Evolutionary conservation across 2,888 invertebrate genomes (phyloP).

Genomic region (Latheticus oryzae): DNA sequence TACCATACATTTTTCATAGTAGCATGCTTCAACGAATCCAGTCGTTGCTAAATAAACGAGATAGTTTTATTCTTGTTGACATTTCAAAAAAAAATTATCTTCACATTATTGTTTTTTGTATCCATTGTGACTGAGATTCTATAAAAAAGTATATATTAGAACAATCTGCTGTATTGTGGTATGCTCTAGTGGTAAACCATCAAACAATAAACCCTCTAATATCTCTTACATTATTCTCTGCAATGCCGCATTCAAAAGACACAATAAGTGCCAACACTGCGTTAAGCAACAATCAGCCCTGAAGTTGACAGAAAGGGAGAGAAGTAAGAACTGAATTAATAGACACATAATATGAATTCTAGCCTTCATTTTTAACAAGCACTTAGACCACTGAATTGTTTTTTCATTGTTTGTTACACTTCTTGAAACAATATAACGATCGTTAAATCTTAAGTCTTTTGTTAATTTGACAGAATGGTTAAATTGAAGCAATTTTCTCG

Average conservation of each 20-base stretch:
- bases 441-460: too few relatives aligned
- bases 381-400: conserved; percentile 3
- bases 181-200: conserved; percentile 18
- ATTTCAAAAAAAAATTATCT: too few relatives aligned
- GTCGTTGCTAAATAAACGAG: conserved; percentile 19
- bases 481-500: too few relatives aligned
- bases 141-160: too few relatives aligned
- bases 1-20: conserved; percentile 29
- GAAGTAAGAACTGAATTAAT: conserved; percentile 23
- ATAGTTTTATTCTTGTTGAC: conserved; percentile 14
- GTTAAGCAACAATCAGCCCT: conserved; percentile 29
- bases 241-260: conserved; percentile 31
- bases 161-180: conserved; percentile 7
- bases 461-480: too few relatives aligned
- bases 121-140: too few relatives aligned
- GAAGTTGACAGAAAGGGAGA: conserved; percentile 17
- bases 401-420: conserved; percentile 10
- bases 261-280: conserved; percentile 30
- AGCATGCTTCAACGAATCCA: conserved; percentile 30
- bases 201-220: conserved; percentile 23
- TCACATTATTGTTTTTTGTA: too few relatives aligned
- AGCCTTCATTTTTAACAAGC: conserved; percentile 4
- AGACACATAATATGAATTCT: conserved; percentile 20
- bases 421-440: too few relatives aligned
- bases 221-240: conserved; percentile 23